Evolutionary conservation across 2,113 vertebrate genomes (phyloP), one percentile per base, ranked within the genome.

Genomic region (Anguilla japonica): DNA sequence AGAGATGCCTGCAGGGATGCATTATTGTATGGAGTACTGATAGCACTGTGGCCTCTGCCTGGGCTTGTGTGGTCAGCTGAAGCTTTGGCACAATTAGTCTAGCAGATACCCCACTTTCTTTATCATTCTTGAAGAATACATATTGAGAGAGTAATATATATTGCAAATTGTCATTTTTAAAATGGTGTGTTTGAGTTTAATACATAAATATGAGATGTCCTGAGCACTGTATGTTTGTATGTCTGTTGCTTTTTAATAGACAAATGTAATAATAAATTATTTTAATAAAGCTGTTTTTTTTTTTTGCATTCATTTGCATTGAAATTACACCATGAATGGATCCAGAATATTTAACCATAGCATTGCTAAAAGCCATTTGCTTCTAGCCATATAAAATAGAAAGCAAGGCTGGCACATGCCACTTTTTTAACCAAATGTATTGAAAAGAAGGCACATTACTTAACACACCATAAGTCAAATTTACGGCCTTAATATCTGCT

Each of bases 201-300:
- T 14, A 78, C 40, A 13, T 75, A n/a, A 5, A 46, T 75, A 78
- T 79, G 57, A 20, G 26, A 7, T 67, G 22, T 22, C 22, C 2
- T 67, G 11, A 26, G 60, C 18, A 67, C 5, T 67, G 3, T 3
- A 20, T 67, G 60, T 67, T 67, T 67, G 60, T 11, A 67, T 6
- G 26, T 56, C 9, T 67, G 60, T 67, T 67, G 22, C 18, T 8
- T 67, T 67, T 67, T 0, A 60, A 60, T 67, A 67, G 22, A 67
- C 26, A 22, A 53, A 53, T 67, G 18, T 26, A 87, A 84, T 86
- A 91, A 80, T 39, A 60, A 83, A 81, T 63, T n/a, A 81, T 50
- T 83, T 26, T 43, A 43, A 71, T 75, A 2, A 41, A 46, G n/a
- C 63, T 81, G 5, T 81, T 16, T 14, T 79, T 40, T 22, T 89